Conservation (phyloP, 2,113 vertebrate genomes). For the Manacus vitellinus region DNA sequence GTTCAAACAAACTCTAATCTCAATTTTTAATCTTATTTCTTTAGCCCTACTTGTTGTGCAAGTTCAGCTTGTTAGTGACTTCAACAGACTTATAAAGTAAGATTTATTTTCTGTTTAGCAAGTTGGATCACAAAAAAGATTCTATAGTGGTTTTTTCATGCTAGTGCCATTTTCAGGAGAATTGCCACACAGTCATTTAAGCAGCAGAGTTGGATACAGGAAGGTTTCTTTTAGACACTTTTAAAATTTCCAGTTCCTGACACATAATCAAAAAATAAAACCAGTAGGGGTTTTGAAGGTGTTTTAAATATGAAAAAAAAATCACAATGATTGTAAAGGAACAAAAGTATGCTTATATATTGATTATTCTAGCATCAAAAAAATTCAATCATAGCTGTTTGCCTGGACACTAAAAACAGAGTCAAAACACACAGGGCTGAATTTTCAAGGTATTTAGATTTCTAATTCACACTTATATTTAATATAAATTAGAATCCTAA, state of each 20-base stretch:
- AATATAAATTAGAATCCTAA: not conserved
- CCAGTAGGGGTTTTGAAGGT: not conserved
- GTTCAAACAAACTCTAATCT: not conserved
- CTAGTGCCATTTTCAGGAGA: not conserved
- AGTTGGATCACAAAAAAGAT: not conserved
- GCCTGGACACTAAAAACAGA: not conserved
- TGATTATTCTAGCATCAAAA: not conserved
- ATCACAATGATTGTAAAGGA: not conserved
- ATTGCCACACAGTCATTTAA: not conserved
- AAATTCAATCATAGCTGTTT: not conserved
- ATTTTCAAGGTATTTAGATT: not conserved
- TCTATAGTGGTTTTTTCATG: not conserved
- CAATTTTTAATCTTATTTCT: not conserved
- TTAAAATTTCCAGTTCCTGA: not conserved
- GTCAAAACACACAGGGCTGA: not conserved
- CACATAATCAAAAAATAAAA: not conserved
- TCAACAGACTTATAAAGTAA: not conserved
- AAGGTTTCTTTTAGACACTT: not conserved
- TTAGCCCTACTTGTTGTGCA: not conserved
- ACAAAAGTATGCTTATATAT: not conserved
- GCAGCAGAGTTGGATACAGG: not conserved
- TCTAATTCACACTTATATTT: not conserved
- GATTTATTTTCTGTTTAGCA: not conserved
- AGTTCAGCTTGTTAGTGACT: not conserved
- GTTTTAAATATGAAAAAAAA: not conserved